Evolutionary conservation across 2,797 vertebrate genomes (phyloP), one percentile per base, ranked within the genome.

Genomic region (Microctenopoma steveboyesi): DNA sequence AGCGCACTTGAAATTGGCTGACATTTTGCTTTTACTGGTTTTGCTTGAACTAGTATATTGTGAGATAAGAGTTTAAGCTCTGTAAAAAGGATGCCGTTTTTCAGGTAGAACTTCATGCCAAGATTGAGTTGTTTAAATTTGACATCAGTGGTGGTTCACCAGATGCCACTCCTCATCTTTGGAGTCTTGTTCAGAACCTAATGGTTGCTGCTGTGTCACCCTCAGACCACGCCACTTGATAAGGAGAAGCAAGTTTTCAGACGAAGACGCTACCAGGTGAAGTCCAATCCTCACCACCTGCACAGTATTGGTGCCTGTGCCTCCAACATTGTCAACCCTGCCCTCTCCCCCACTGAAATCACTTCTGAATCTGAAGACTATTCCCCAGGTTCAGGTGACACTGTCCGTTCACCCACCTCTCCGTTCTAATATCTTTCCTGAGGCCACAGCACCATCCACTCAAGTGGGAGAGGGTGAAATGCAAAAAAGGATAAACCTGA

Each of bases 181-280:
- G 47, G 55, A 43, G 28, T 35, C 33, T 27, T 71, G 2, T 49
- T 51, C 48, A 57, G 58, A 81, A 25, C 8, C 54, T 81, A 81
- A 86, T 39, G 0, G 5, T 53, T 72, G 67, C 73, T 78, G 45
- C 85, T 93, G 92, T 95, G 94, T 95, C 93, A 90, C 93, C 91
- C 92, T 91, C 95, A 98, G 96, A 98, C 95, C 96, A 98, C 96
- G 94, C 91, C 98, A 96, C 95, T 97, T 96, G 97, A 99, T 97
- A 98, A 98, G 94, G 96, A 98, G 96, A 96, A 96, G 96, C 97
- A 97, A 96, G 93, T 98, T 96, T 95, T 99, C 96, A 78, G 95
- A 96, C 92, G 96, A 97, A 95, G 97, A 97, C 92, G 96, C 95
- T 86, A 98, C 95, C 94, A 95, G 94, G 96, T 97, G 92, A 98